These are phyloP conservation scores for Cnemophilus loriae DNA, from an alignment of 2,113 vertebrate species.

Conservation along the genomic window DNA sequence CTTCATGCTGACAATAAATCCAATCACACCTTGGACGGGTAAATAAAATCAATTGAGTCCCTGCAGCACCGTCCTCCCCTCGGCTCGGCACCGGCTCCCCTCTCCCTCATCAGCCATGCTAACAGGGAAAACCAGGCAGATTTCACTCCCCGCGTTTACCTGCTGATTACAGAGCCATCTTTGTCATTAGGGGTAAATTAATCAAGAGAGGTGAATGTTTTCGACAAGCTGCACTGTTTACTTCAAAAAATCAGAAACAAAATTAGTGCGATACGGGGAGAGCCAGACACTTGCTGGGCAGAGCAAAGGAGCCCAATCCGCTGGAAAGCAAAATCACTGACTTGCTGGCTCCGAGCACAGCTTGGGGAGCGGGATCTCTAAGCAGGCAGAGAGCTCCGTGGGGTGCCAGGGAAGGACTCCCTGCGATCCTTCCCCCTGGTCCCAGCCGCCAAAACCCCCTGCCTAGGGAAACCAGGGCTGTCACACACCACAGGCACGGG, in stretches of 20 bases:
- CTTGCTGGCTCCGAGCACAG: not conserved
- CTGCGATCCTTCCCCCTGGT: not conserved
- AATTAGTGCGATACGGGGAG: not conserved
- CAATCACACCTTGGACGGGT: constrained; percentile 78
- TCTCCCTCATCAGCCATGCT: constrained; percentile 22
- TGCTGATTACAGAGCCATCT: constrained; percentile 40
- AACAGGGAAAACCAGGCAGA: not conserved
- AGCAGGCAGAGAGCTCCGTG: not conserved
- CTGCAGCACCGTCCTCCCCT: not conserved
- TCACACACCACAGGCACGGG: fast-evolving
- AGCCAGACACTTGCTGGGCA: not conserved
- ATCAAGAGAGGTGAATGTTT: constrained; percentile 30
- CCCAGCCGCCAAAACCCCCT: not conserved
- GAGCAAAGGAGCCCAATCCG: not conserved
- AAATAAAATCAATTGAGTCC: constrained; percentile 75
- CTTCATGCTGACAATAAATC: constrained; percentile 78
- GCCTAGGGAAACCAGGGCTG: not conserved
- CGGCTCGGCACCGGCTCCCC: not conserved
- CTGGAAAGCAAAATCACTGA: not conserved
- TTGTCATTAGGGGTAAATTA: constrained; percentile 64
- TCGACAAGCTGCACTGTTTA: constrained; percentile 26
- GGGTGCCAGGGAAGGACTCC: not conserved
- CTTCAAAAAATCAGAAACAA: not conserved
- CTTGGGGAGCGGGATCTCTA: not conserved
- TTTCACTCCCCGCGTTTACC: constrained; percentile 17